These are phyloP conservation scores for Cartodere bifasciata DNA, from an alignment of 2,888 invertebrate species.

Conservation along the genomic window DNA sequence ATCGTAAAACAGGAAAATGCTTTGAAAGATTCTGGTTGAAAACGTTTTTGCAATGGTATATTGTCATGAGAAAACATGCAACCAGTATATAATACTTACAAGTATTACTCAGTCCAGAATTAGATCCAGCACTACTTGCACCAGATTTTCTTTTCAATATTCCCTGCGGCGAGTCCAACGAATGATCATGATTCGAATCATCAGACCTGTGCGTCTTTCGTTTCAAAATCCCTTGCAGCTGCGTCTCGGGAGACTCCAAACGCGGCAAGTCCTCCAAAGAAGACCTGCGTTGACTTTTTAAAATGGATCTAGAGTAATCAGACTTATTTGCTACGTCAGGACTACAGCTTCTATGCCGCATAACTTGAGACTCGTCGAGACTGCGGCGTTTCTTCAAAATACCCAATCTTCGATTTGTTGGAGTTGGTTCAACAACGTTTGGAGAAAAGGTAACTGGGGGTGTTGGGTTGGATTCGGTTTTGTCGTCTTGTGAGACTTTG, in stretches of 20 bases:
- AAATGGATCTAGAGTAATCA: slow-evolving; percentile 51
- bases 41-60: too few species aligned
- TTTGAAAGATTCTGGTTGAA: too few species aligned
- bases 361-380: slow-evolving; percentile 64
- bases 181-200: slow-evolving; percentile 44
- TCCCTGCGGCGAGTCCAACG: slow-evolving; percentile 55
- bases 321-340: slow-evolving; percentile 51
- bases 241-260: slow-evolving; percentile 50
- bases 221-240: slow-evolving; percentile 55
- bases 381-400: slow-evolving; percentile 76
- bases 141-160: slow-evolving; percentile 70
- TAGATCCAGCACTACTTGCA: slow-evolving; percentile 41
- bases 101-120: too few species aligned
- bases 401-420: slow-evolving; percentile 53
- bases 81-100: too few species aligned
- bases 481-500: slow-evolving; percentile 39
- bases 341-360: slow-evolving; percentile 54
- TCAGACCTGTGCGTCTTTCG: slow-evolving; percentile 54
- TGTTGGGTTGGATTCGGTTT: slow-evolving; percentile 32
- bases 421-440: slow-evolving; percentile 54
- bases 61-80: too few species aligned
- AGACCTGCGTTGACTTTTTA: slow-evolving; percentile 54
- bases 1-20: too few species aligned
- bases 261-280: slow-evolving; percentile 58
- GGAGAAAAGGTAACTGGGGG: slow-evolving; percentile 74